Evolutionary conservation across 2,797 vertebrate genomes (phyloP), one percentile per base, ranked within the genome.

Genomic region (Arremon aurantiirostris): DNA sequence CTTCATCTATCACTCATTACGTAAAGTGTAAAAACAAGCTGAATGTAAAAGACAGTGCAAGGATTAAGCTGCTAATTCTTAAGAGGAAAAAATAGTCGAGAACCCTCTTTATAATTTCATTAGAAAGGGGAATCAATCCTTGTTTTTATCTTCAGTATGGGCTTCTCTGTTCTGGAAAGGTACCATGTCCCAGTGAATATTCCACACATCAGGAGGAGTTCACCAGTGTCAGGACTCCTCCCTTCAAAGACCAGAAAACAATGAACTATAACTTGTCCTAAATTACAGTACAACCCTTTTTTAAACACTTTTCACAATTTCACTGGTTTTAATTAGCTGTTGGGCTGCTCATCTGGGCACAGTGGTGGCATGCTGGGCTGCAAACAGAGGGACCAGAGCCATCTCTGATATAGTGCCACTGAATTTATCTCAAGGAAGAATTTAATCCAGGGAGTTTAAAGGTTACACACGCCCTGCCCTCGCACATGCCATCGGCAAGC

Each of bases 401-500:
- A 77, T 17, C 18, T 16, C 37, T 63, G 30, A 27, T n/a, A 14
- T 0, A 49, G 46, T 1, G 53, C 9, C 24, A n/a, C 22, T 56
- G n/a, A 59, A 94, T 85, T 85, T 72, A 57, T 55, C 55, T 71
- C 15, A 26, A 70, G 71, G 35, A 85, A 82, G 30, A 53, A 53
- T 77, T 77, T 77, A 79, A 78, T 86, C 41, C 32, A 37, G 1
- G 7, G 28, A 61, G 4, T 60, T 61, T 47, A 42, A 70, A 79
- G 60, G 52, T 61, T 73, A 86, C 64, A 70, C 41, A 49, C 2
- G 5, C 46, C 57, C 75, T 70, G 44, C 26, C 55, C 66, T 73
- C 3, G 2, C 41, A 22, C 27, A 21, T 82, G 76, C 75, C 69
- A 77, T 16, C 3, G 1, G 28, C 0, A 1, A 73, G 82, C 0